These are phyloP conservation scores for Aselliscus stoliczkanus DNA, from an alignment of 2,797 vertebrate genomes.

Conservation along the genomic window DNA sequence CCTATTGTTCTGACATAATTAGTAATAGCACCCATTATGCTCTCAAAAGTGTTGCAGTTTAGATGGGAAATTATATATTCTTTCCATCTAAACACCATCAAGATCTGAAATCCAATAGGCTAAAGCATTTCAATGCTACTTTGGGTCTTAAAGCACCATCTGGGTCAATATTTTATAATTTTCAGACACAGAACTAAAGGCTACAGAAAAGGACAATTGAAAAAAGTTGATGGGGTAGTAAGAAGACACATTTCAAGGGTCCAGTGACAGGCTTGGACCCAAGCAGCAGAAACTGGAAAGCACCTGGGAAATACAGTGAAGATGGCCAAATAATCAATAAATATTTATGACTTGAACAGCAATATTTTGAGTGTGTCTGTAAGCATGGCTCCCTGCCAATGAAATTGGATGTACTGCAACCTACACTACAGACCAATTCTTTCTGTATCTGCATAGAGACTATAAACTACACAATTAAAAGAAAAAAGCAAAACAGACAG, in stretches of 20 bases:
- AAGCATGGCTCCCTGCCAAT: slow-evolving; percentile 74
- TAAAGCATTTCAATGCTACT: neutral
- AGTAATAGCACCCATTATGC: neutral
- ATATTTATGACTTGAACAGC: slow-evolving; percentile 79
- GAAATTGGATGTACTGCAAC: slow-evolving; percentile 70
- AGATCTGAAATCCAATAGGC: neutral
- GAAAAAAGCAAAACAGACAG: neutral
- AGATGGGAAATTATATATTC: neutral
- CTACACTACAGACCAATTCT: slow-evolving; percentile 52
- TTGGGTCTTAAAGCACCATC: neutral
- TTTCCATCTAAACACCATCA: neutral
- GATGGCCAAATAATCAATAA: slow-evolving; percentile 77
- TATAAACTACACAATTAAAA: slow-evolving; percentile 61
- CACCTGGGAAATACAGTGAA: slow-evolving; percentile 77
- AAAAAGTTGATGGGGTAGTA: neutral
- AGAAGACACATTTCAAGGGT: neutral
- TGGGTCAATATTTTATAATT: neutral
- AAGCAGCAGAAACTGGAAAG: slow-evolving; percentile 49
- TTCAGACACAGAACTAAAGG: neutral
- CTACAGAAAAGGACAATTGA: neutral
- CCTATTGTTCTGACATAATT: neutral
- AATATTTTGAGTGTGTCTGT: slow-evolving; percentile 77
- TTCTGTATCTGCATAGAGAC: slow-evolving; percentile 70
- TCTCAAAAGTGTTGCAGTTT: neutral
- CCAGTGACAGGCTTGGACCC: neutral